Evolutionary conservation across 2,888 invertebrate species (phyloP).

Genomic region (Hyposoter dolosus): DNA sequence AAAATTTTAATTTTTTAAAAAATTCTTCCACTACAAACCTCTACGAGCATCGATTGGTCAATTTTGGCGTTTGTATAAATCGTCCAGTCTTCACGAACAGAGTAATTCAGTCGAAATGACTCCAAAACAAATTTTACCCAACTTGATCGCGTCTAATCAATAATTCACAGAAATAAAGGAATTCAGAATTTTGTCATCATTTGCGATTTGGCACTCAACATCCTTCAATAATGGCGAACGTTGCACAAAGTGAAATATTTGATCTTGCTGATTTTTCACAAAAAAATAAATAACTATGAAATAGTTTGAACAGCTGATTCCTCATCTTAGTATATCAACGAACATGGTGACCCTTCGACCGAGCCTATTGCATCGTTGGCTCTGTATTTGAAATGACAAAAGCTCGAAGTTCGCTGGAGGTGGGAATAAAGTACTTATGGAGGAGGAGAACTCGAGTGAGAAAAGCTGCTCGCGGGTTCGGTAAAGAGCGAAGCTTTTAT

Average conservation of each 20-base stretch:
- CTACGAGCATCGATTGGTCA: too few relatives aligned
- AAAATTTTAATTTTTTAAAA: too few relatives aligned
- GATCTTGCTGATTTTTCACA: not conserved
- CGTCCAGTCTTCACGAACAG: too few relatives aligned
- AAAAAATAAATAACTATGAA: not conserved
- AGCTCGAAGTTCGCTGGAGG: constrained; percentile 32
- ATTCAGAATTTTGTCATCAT: too few relatives aligned
- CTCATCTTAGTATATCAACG: constrained; percentile 8
- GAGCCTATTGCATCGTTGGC: not conserved
- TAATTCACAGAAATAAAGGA: too few relatives aligned
- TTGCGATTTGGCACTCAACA: too few relatives aligned
- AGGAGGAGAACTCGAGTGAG: constrained; percentile 24
- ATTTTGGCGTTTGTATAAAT: too few relatives aligned
- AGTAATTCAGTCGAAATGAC: too few relatives aligned
- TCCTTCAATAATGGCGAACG: not conserved
- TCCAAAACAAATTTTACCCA: too few relatives aligned
- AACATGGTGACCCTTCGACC: constrained; percentile 15
- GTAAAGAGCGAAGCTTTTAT: constrained; percentile 62
- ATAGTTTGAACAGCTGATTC: constrained; percentile 21
- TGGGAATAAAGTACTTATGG: constrained; percentile 25
- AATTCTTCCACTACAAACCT: too few relatives aligned
- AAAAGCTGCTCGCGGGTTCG: constrained; percentile 19
- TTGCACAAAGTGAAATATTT: not conserved
- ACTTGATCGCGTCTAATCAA: too few relatives aligned
- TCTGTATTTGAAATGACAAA: constrained; percentile 48